Evolutionary conservation across 2,113 vertebrate species (phyloP).

Genomic region (Myotis davidii): DNA sequence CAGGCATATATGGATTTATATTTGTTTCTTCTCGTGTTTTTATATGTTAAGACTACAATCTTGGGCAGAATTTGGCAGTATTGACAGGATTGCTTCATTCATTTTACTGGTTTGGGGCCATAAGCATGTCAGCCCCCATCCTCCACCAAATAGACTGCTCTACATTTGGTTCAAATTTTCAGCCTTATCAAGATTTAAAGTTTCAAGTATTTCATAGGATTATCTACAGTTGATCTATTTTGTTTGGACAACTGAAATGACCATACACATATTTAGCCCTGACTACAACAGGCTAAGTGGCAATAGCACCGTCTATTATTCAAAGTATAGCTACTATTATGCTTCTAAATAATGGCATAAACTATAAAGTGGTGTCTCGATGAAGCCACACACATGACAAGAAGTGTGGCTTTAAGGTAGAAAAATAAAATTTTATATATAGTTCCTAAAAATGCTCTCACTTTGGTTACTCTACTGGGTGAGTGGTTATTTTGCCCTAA

Average conservation of each 20-base stretch:
- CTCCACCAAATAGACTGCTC: neutral
- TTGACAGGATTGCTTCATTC: neutral
- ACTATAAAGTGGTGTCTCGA: neutral
- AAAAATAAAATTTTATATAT: neutral
- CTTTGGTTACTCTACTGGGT: neutral
- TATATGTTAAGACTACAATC: neutral
- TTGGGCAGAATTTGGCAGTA: neutral
- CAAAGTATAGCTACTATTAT: neutral
- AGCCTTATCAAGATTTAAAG: neutral
- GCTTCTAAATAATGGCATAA: neutral
- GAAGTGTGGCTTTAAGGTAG: neutral
- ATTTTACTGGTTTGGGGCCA: neutral
- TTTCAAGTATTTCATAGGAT: neutral
- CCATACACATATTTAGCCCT: neutral
- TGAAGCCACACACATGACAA: neutral
- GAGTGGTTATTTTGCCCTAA: neutral
- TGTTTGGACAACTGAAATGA: conserved; percentile 31
- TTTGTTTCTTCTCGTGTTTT: conserved; percentile 7
- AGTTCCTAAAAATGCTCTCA: neutral
- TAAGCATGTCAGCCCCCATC: neutral
- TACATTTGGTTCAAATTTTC: neutral
- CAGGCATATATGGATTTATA: neutral
- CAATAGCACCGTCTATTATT: neutral
- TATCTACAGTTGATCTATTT: neutral
- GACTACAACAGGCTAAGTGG: neutral